Conservation (phyloP, 2,888 invertebrate genomes). For the Ypsolopha scabrella region DNA sequence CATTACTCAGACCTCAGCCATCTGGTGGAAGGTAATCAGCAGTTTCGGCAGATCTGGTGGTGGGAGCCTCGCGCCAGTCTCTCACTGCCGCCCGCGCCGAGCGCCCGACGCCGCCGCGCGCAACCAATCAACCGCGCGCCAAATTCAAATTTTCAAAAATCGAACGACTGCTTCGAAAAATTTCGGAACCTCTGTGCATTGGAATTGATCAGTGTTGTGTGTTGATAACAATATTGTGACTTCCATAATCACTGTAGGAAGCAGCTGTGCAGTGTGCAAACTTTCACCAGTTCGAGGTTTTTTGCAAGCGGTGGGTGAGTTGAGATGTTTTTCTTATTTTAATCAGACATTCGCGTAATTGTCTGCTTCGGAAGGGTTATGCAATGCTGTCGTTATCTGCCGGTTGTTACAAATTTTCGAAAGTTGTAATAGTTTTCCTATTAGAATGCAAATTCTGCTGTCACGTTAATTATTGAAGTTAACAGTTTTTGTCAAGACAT, state of each 20-base stretch:
- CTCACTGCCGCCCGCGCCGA: slow-evolving; percentile 51
- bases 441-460: no score
- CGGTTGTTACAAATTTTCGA: background rate
- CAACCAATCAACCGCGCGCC: slow-evolving; percentile 27
- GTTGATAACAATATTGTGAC: slow-evolving; percentile 27
- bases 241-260: slow-evolving; percentile 15
- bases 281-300: slow-evolving; percentile 45
- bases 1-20: slow-evolving; percentile 21
- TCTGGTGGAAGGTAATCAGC: slow-evolving; percentile 66
- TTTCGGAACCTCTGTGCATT: background rate
- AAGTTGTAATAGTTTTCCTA: background rate
- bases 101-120: slow-evolving; percentile 44
- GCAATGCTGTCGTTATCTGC: slow-evolving; percentile 19
- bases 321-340: slow-evolving; percentile 39
- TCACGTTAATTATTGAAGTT: no score
- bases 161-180: slow-evolving; percentile 2
- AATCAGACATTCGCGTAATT: slow-evolving; percentile 41
- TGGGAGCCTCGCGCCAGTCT: slow-evolving; percentile 58
- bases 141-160: slow-evolving; percentile 25
- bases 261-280: slow-evolving; percentile 20
- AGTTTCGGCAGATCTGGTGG: slow-evolving; percentile 45
- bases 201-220: slow-evolving; percentile 48
- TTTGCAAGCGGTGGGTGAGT: slow-evolving; percentile 53
- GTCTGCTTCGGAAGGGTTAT: slow-evolving; percentile 24
- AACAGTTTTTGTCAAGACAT: no score